Conservation (phyloP, 2,797 vertebrate species). For the Hyperoplus immaculatus region DNA sequence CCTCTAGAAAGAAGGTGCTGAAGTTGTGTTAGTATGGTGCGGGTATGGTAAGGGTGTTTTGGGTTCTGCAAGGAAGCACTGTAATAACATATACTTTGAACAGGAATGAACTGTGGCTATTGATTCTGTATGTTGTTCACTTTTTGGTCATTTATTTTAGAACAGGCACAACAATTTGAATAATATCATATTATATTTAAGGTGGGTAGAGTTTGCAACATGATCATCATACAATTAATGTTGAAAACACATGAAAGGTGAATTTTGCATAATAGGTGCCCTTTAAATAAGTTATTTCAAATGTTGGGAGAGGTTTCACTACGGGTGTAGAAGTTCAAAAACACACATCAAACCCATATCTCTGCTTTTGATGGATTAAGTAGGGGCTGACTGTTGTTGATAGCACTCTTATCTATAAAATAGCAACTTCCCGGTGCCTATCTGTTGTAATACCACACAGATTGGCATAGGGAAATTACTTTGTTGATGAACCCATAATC, state of each 20-base stretch:
- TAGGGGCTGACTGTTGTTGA: too few relatives aligned
- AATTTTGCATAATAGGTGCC: neutral
- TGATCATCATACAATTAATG: neutral
- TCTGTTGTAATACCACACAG: too few relatives aligned
- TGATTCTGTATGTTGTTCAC: neutral
- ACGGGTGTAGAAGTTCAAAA: neutral
- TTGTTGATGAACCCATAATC: too few relatives aligned
- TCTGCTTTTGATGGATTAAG: neutral
- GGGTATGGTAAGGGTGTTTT: neutral
- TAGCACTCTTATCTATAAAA: too few relatives aligned
- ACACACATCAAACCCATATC: neutral
- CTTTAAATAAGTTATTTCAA: neutral
- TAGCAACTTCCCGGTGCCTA: too few relatives aligned
- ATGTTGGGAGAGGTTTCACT: neutral
- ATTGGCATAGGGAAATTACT: too few relatives aligned
- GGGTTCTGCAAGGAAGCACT: neutral
- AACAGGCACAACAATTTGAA: neutral
- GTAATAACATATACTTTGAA: neutral
- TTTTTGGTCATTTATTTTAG: slow-evolving; percentile 1
- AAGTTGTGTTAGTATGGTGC: neutral
- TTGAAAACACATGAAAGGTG: too few relatives aligned
- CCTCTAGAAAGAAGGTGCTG: slow-evolving; percentile 50
- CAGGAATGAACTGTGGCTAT: neutral
- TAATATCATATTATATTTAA: neutral
- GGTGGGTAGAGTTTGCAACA: neutral